Conservation (phyloP, 2,888 invertebrate species). For the Orthosia incerta region DNA sequence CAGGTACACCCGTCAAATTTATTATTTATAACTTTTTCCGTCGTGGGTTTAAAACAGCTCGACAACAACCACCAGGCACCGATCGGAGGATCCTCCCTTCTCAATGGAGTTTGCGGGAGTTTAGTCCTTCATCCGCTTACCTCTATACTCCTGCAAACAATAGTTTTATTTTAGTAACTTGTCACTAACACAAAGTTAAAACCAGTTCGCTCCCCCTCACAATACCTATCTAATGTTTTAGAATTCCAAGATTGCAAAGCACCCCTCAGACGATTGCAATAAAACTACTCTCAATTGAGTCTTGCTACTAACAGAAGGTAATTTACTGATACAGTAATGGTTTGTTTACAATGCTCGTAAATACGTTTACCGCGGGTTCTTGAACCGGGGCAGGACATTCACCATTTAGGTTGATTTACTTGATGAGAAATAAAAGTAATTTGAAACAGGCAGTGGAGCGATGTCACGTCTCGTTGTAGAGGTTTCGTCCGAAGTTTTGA, state of each 20-base stretch:
- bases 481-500: no score
- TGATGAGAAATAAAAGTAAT: constrained; percentile 16
- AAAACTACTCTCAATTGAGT: constrained; percentile 57
- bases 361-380: constrained; percentile 20
- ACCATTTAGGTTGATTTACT: constrained; percentile 32
- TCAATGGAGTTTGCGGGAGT: no score
- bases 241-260: constrained; percentile 31
- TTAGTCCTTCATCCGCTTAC: no score
- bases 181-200: not conserved
- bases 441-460: no score
- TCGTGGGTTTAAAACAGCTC: no score
- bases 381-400: constrained; percentile 26
- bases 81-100: no score
- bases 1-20: no score
- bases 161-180: not conserved
- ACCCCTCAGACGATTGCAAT: constrained; percentile 39
- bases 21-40: no score
- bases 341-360: constrained; percentile 53
- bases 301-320: constrained; percentile 49
- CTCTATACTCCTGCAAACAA: not conserved
- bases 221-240: constrained; percentile 14
- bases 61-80: no score
- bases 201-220: constrained; percentile 2
- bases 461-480: no score
- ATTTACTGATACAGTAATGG: constrained; percentile 58